Conservation (phyloP, 64 coral and sea anemone genomes). For the Catalaphyllia jardinei region DNA sequence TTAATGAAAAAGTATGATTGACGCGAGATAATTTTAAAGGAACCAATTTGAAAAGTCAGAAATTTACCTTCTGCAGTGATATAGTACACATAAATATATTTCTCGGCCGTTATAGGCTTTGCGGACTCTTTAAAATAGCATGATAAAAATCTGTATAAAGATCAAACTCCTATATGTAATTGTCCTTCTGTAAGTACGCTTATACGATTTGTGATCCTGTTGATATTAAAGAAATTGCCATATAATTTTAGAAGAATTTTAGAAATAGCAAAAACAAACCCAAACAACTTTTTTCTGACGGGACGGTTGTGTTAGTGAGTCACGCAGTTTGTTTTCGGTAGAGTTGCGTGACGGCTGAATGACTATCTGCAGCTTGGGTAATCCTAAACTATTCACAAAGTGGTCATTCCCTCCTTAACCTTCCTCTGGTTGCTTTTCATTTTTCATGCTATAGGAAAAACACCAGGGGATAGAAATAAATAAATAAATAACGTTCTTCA, state of each 20-base stretch:
- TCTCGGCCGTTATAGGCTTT: background rate
- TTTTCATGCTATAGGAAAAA: too few relatives aligned
- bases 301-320: too few relatives aligned
- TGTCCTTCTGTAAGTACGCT: background rate
- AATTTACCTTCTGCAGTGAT: background rate
- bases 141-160: background rate
- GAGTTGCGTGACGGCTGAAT: too few relatives aligned
- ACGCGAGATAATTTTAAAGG: background rate
- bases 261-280: background rate
- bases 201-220: background rate
- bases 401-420: too few relatives aligned
- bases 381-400: too few relatives aligned
- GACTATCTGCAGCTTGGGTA: too few relatives aligned
- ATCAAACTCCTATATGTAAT: background rate
- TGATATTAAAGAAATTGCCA: constrained; percentile 1
- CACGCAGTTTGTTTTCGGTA: too few relatives aligned
- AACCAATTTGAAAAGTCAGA: background rate
- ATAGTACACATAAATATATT: background rate
- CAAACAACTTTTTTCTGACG: too few relatives aligned
- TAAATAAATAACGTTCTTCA: too few relatives aligned
- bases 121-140: background rate
- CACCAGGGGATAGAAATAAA: too few relatives aligned
- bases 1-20: background rate
- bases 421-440: too few relatives aligned
- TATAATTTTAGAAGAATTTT: constrained; percentile 5